phyloP scores from a whole-genome alignment of 2,113 vertebrate genomes.

The Chitala chitala region DNA sequence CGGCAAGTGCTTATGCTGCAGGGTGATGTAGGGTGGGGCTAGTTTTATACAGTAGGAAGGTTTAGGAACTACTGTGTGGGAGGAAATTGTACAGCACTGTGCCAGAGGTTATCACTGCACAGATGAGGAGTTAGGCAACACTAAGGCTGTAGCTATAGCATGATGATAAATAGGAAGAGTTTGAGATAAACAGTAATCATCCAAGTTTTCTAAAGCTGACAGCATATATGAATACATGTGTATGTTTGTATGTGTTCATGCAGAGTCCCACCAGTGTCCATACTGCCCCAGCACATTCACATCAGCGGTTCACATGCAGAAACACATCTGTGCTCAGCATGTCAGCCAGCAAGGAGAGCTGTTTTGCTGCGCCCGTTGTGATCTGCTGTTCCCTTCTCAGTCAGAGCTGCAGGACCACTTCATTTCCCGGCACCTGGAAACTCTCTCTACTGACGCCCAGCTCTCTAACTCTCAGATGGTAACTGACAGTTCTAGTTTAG shows the following conservation, averaged over 20 bases:
- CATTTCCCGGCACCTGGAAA: conserved; percentile 63
- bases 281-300: conserved; percentile 56
- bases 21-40: no score
- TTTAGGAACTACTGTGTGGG: no score
- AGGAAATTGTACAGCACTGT: neutral
- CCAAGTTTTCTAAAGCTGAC: neutral
- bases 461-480: conserved; percentile 54
- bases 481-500: conserved; percentile 19
- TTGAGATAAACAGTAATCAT: neutral
- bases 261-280: conserved; percentile 43
- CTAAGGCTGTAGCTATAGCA: no score
- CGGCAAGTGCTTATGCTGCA: no score
- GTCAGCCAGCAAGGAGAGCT: conserved; percentile 49
- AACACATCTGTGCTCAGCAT: conserved; percentile 60
- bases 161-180: neutral
- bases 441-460: conserved; percentile 44
- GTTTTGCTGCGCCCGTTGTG: conserved; percentile 65
- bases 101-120: neutral
- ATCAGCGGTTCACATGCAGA: conserved; percentile 66
- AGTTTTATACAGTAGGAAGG: no score
- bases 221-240: neutral
- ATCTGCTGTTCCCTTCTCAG: conserved; percentile 64
- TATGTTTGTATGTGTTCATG: neutral
- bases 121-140: no score
- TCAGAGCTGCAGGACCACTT: conserved; percentile 66